Base-by-base conservation (phyloP, 35 echinoderm and acorn worm species). In the Apostichopus japonicus region DNA sequence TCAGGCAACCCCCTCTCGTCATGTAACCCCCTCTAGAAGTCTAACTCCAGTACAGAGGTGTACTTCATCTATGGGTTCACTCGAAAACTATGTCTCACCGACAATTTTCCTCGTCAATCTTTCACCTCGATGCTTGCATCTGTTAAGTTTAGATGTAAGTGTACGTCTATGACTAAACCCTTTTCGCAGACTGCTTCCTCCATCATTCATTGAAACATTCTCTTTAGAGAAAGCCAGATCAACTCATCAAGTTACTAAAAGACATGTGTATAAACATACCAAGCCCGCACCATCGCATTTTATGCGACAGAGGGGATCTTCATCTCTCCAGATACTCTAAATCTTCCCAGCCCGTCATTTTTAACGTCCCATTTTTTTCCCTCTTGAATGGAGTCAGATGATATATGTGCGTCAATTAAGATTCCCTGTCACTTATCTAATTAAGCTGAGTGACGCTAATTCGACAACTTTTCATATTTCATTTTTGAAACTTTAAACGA, bases 391-490 rank as follows among this genome's bases (percentile, higher is more conserved):
- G 10, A 84, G 81, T 19, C 81, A 57, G 56, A 22, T 57, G 81
- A 84, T 84, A 84, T 84, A 84, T 24, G 81, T 23, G 81, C 54
- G 16, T 57, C 81, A 84, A 84, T 84, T 84, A 57, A 84, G 81
- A 58, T 58, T 57, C 54, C 17, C 81, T 84, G 81, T 84, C 81
- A 84, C 54, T 58, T 84, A 84, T 84, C 81, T 84, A 84, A 84
- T 84, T 84, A 84, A 84, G 81, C 81, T 57, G 81, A 84, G 81
- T 84, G 81, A 84, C 81, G 81, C 54, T 84, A 84, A 84, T 84
- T 57, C 15, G 81, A 84, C 81, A 84, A 84, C 17, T 84, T 84
- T 84, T 84, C 81, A 84, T 84, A 57, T 84, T 84, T 84, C 81
- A 84, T 84, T 57, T 44, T 84, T 57, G 24, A 57, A 75, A 75